Conservation (phyloP, 2,113 vertebrate genomes). For the Diadophis punctatus region DNA sequence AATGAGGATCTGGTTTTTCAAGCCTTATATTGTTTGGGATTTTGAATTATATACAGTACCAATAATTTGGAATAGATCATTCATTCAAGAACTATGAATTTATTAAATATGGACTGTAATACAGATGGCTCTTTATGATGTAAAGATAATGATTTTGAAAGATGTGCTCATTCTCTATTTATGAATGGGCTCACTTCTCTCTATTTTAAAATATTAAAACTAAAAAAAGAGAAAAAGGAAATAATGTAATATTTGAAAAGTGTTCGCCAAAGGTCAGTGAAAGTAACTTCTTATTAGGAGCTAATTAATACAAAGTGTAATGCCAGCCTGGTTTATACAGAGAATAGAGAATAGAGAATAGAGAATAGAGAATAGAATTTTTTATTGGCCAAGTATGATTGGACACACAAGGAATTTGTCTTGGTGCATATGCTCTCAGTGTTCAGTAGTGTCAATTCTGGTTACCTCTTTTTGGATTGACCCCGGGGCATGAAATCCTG, state of each 20-base stretch:
- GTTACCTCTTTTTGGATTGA: neutral
- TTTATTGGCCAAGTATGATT: too few species aligned
- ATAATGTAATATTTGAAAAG: neutral
- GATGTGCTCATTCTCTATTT: neutral
- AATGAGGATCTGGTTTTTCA: neutral
- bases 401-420: too few species aligned
- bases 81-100: neutral
- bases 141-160: neutral
- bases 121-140: neutral
- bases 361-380: too few species aligned
- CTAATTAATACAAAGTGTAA: neutral
- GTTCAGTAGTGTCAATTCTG: neutral
- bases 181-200: neutral
- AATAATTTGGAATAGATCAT: neutral
- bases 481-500: neutral
- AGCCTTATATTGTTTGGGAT: neutral
- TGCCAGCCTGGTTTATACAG: neutral
- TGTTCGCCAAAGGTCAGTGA: neutral
- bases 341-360: neutral
- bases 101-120: neutral
- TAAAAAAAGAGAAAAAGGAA: neutral
- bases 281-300: neutral
- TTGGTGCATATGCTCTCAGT: too few species aligned
- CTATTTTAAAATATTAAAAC: neutral
- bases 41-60: neutral